Base-by-base conservation (phyloP, 2,888 invertebrate species). In the Drosophila rubida region DNA sequence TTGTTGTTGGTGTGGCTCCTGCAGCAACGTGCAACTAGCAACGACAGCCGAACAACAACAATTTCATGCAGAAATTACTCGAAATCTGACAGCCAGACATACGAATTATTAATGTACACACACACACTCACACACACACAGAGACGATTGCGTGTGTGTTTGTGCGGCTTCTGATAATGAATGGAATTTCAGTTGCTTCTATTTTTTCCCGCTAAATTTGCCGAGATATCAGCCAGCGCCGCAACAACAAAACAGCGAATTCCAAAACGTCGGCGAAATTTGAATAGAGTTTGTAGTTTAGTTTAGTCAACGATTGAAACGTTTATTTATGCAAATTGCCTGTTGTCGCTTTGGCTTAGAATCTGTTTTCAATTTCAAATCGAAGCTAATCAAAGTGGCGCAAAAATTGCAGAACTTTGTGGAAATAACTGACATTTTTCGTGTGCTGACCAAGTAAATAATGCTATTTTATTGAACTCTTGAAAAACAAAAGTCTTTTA, bases 191-290 rank as follows among this genome's bases (percentile, higher is more conserved):
- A 32, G 51, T 53, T 63, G 13, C 16, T 14, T 27, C 7, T 16
- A 58, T 39, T 72, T 50, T 73, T 70, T 62, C 75, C 70, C 75
- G 74, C 75, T 66, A 65, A 75, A 57, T 75, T 75, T 70, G 55
- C 55, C 51, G 59, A 55, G 66, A 74, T 74, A 75, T 61, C 74
- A 74, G 58, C 65, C n/a, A 49, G 9, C 39, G 39, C 32, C 22
- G 53, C 58, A 66, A 39, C 45, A 63, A 25, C 48, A 46, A 19
- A 46, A 19, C 25, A 53, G 19, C 16, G 68, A 58, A 62, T 59
- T 61, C 23, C 44, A 69, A 45, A 74, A 53, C 44, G 55, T 70
- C 62, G 42, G 39, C 65, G 65, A 61, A 74, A 74, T 74, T 53
- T 62, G 75, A 74, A 69, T 62, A 65, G 55, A 65, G 48, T 64